Conservation (phyloP, 1,140 invertebrate species). For the Drosophila sproati region DNA sequence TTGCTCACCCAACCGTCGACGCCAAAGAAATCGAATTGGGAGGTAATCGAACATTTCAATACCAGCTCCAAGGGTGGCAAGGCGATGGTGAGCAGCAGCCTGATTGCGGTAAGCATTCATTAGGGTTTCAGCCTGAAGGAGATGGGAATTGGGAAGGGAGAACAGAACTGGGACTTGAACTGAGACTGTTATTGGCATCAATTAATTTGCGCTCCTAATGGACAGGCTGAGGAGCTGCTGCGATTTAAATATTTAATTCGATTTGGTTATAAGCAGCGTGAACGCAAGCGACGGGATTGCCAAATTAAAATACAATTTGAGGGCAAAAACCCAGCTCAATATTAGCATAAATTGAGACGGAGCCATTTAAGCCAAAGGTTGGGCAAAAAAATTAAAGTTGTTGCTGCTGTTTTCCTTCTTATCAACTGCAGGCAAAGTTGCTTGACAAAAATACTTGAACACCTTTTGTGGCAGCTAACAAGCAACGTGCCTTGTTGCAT, state of each 20-base stretch:
- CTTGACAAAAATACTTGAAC: constrained; percentile 57
- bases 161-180: too few relatives aligned
- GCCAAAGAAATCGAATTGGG: constrained; percentile 93
- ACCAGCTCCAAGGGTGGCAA: constrained; percentile 85
- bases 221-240: constrained; percentile 39
- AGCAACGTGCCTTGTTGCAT: constrained; percentile 50
- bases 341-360: neutral
- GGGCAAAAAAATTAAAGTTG: neutral
- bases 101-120: constrained; percentile 85
- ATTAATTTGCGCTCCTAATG: constrained; percentile 75
- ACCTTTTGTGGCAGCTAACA: constrained; percentile 60
- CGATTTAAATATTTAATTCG: constrained; percentile 79
- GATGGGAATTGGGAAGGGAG: neutral
- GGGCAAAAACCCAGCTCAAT: neutral
- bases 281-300: constrained; percentile 1
- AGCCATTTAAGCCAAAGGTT: constrained; percentile 32
- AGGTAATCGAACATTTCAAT: constrained; percentile 93
- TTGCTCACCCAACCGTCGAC: constrained; percentile 87
- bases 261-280: constrained; percentile 61
- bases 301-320: constrained; percentile 71
- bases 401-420: neutral
- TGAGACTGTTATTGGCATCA: constrained; percentile 52
- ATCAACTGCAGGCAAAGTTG: constrained; percentile 12
- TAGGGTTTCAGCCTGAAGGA: neutral
- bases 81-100: constrained; percentile 85